These are phyloP conservation scores for Scaptomyza graminum DNA, from an alignment of 1,140 invertebrate genomes.

Conservation along the genomic window DNA sequence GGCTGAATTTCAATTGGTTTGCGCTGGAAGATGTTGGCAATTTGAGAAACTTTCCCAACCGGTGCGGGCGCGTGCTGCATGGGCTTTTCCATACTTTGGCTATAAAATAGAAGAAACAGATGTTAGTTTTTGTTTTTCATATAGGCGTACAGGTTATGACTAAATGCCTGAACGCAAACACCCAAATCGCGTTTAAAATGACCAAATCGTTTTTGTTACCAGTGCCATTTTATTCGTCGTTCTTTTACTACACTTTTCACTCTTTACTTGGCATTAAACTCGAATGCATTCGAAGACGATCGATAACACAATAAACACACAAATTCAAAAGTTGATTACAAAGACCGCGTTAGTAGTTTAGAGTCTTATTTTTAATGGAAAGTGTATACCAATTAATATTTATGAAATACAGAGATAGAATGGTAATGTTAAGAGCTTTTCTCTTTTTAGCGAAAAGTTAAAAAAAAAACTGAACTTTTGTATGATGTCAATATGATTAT, in stretches of 20 bases:
- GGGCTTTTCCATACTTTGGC: constrained; percentile 87
- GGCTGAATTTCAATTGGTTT: constrained; percentile 84
- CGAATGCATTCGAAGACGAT: too few relatives aligned
- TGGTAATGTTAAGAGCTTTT: not conserved
- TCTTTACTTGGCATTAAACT: constrained; percentile 22
- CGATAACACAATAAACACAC: not conserved
- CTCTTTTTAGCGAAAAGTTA: not conserved
- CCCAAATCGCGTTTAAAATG: not conserved
- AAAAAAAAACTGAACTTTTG: too few relatives aligned
- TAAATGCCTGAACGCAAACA: constrained; percentile 22
- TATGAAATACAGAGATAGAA: constrained; percentile 14
- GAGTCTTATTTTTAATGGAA: constrained; percentile 13
- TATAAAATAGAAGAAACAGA: constrained; percentile 17
- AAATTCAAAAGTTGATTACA: constrained; percentile 4
- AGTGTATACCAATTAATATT: not conserved
- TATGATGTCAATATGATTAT: not conserved
- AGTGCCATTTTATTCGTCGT: constrained; percentile 49
- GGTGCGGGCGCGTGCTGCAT: constrained; percentile 86
- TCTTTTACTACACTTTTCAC: constrained; percentile 61
- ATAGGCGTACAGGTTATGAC: constrained; percentile 19
- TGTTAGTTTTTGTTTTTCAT: not conserved
- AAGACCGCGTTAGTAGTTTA: constrained; percentile 30
- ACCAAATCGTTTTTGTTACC: constrained; percentile 48
- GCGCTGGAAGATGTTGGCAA: constrained; percentile 94
- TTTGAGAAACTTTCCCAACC: constrained; percentile 94